A percentile compares a stretch with the other conserved stretches of the same genome.
phyloP scores from a whole-genome alignment of 2,888 invertebrate species.

The Tridacna crocea region DNA sequence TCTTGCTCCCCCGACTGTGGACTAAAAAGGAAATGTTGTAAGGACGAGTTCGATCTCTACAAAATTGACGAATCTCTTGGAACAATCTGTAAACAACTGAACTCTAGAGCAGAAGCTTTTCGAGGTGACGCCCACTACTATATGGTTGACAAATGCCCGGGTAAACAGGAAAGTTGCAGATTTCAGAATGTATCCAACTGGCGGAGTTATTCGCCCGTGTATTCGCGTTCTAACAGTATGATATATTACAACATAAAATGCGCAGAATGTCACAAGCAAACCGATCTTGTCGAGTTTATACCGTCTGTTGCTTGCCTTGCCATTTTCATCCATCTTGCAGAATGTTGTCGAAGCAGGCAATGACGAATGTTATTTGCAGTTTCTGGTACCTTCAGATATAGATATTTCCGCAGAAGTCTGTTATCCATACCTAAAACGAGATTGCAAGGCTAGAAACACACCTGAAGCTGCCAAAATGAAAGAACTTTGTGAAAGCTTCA shows the following conservation, averaged over 20 bases:
- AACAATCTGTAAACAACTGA: neutral
- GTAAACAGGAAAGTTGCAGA: neutral
- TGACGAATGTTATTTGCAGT: neutral
- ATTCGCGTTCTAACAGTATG: neutral
- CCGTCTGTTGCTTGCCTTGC: neutral
- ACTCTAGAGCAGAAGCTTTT: neutral
- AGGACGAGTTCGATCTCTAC: neutral
- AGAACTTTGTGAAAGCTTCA: neutral
- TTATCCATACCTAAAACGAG: neutral
- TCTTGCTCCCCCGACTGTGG: neutral
- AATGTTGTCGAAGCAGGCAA: neutral
- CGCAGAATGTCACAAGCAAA: neutral
- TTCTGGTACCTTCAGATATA: neutral
- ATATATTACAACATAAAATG: neutral
- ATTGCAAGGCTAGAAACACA: neutral
- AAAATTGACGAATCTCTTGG: neutral
- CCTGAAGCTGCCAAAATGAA: neutral
- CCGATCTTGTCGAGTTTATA: neutral
- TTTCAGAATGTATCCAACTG: too few relatives aligned
- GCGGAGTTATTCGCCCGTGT: neutral
- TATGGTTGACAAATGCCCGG: neutral
- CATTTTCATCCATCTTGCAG: neutral
- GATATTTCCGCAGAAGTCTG: slow-evolving; percentile 2
- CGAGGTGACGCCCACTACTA: neutral
- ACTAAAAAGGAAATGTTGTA: neutral